A percentile compares a stretch with the other conserved stretches of the same genome.
Evolutionary conservation across 2,888 invertebrate species (phyloP).

Genomic region (Steinernema hermaphroditum): DNA sequence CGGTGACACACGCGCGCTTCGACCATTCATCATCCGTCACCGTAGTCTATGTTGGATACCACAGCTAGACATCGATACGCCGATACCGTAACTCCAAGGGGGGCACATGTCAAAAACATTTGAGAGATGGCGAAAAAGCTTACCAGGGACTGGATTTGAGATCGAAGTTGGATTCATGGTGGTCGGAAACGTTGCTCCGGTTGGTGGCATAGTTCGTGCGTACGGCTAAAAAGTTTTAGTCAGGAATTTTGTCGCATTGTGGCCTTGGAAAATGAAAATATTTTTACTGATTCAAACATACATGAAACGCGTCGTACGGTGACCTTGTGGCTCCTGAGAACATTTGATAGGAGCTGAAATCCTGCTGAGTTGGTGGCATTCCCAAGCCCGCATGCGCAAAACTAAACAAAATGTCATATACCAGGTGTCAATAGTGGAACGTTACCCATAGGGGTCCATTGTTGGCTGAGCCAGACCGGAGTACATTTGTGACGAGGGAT

Average conservation of each 20-base stretch:
- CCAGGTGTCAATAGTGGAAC: background rate
- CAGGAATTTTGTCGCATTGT: too few relatives aligned
- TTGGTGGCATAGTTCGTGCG: constrained; percentile 45
- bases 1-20: constrained; percentile 23
- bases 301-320: constrained; percentile 57
- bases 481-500: constrained; percentile 54
- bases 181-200: constrained; percentile 46
- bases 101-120: background rate
- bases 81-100: background rate
- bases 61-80: background rate
- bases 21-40: constrained; percentile 25
- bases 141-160: constrained; percentile 52
- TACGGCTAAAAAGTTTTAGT: constrained; percentile 55
- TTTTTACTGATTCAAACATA: constrained; percentile 28
- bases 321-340: constrained; percentile 47
- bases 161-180: constrained; percentile 53
- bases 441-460: constrained; percentile 60
- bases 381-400: constrained; percentile 49
- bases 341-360: constrained; percentile 59
- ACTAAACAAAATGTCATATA: constrained; percentile 36
- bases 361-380: constrained; percentile 52
- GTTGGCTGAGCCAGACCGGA: constrained; percentile 45
- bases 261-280: too few relatives aligned
- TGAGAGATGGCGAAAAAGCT: constrained; percentile 18
- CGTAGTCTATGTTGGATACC: constrained; percentile 22